Conservation (phyloP, 2,888 invertebrate genomes). For the Plemyria rubiginata region DNA sequence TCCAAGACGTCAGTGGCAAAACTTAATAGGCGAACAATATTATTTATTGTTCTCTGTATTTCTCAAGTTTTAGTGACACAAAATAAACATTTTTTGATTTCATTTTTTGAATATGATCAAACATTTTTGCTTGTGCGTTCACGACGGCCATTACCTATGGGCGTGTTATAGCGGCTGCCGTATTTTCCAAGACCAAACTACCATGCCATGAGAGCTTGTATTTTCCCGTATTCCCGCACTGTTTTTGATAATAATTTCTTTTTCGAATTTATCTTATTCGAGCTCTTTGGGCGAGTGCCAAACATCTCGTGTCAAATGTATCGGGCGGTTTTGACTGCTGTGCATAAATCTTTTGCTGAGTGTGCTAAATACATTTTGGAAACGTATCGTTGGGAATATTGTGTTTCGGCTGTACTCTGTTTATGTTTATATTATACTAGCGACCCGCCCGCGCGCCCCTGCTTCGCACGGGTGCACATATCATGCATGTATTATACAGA, state of each 20-base stretch:
- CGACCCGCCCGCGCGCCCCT: too few species aligned
- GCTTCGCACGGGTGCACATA: too few species aligned
- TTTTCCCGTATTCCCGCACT: conserved; percentile 33
- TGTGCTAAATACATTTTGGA: conserved; percentile 24
- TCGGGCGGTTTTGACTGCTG: conserved; percentile 35
- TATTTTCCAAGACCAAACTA: neutral
- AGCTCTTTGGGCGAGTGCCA: conserved; percentile 51
- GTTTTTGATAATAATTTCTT: conserved; percentile 47
- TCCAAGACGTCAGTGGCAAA: too few species aligned
- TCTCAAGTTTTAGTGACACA: too few species aligned
- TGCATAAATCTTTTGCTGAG: conserved; percentile 33
- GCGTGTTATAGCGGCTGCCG: neutral
- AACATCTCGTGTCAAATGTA: conserved; percentile 40
- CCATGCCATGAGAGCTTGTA: conserved; percentile 24
- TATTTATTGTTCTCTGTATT: too few species aligned
- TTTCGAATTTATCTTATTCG: conserved; percentile 60
- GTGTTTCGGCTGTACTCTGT: neutral
- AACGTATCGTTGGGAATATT: conserved; percentile 13
- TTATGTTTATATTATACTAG: too few species aligned
- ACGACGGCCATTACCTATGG: too few species aligned
- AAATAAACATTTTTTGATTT: too few species aligned
- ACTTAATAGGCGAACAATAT: too few species aligned
- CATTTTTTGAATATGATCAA: too few species aligned
- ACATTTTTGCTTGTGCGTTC: too few species aligned
- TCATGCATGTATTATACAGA: too few species aligned